A percentile compares a stretch with the other conserved stretches of the same genome.
Conservation (phyloP, 1,140 invertebrate genomes). For the Aradophagus sp. region DNA sequence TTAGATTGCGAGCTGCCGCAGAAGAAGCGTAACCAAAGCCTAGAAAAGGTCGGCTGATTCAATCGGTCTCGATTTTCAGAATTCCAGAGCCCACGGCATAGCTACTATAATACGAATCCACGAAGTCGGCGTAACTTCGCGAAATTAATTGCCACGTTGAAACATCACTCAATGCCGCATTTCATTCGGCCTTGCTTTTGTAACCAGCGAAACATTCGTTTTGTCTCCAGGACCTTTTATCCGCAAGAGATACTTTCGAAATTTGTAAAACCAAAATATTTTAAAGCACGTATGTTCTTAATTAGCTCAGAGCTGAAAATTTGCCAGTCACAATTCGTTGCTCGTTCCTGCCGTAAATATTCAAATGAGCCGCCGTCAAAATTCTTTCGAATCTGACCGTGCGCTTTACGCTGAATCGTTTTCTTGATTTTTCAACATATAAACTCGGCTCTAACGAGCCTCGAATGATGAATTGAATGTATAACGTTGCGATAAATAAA, state of each 20-base stretch:
- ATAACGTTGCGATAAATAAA: constrained; percentile 14
- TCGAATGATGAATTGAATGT: neutral
- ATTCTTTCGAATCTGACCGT: too few relatives aligned
- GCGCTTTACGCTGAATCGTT: too few relatives aligned
- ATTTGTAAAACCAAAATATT: constrained; percentile 12
- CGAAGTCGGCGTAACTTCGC: constrained; percentile 60
- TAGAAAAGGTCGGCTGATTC: constrained; percentile 64
- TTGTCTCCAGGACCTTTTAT: constrained; percentile 6
- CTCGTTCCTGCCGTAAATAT: too few relatives aligned
- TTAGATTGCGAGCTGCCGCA: constrained; percentile 65
- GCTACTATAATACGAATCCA: constrained; percentile 46
- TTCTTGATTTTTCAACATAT: too few relatives aligned
- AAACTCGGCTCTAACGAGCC: too few relatives aligned
- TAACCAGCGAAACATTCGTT: constrained; percentile 8
- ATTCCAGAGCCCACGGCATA: constrained; percentile 46
- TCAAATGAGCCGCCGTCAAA: too few relatives aligned
- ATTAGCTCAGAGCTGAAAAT: too few relatives aligned
- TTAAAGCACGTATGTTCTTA: too few relatives aligned
- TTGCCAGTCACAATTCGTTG: too few relatives aligned
- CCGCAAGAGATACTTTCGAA: neutral
- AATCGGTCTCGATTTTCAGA: constrained; percentile 63
- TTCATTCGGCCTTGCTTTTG: constrained; percentile 2
- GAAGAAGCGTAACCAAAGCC: constrained; percentile 46
- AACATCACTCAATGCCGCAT: constrained; percentile 34
- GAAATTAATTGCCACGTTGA: constrained; percentile 65